Percentiles rank a stretch among this genome's conserved stretches.
Evolutionary conservation across 2,797 vertebrate genomes (phyloP).

Genomic region (Prionace glauca): DNA sequence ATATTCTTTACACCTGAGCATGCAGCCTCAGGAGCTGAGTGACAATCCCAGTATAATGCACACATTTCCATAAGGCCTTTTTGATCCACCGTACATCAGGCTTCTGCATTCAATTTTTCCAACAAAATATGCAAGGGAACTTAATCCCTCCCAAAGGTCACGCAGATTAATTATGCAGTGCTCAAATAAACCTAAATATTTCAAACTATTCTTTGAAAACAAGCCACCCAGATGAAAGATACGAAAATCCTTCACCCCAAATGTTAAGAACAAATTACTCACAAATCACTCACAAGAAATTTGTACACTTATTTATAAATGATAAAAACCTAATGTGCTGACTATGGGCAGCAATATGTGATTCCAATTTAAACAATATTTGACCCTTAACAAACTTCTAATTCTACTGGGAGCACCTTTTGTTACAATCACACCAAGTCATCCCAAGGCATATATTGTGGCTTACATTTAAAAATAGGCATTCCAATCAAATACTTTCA

Average conservation of each 20-base stretch:
- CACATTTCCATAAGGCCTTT: not conserved
- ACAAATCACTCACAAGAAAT: not conserved
- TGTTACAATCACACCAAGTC: not conserved
- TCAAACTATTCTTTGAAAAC: not conserved
- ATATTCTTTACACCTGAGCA: not conserved
- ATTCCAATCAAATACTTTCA: not conserved
- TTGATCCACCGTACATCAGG: not conserved
- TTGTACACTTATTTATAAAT: not conserved
- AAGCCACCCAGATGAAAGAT: too few species aligned
- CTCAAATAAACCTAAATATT: conserved; percentile 4
- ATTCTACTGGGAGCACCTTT: not conserved
- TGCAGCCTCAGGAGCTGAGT: not conserved
- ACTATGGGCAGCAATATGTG: not conserved
- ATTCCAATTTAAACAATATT: not conserved
- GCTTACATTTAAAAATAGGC: not conserved
- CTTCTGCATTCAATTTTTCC: not conserved
- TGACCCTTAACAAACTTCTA: not conserved
- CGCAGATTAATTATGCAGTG: not conserved
- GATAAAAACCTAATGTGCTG: not conserved
- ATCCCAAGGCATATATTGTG: not conserved
- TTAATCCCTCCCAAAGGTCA: not conserved
- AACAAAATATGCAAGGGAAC: not conserved
- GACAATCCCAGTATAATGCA: not conserved
- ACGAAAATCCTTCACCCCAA: not conserved
- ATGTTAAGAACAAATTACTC: not conserved